Evolutionary conservation across 1,140 invertebrate genomes (phyloP), one percentile per base, ranked within the genome.

Genomic region (Drosophila subpulchrella): DNA sequence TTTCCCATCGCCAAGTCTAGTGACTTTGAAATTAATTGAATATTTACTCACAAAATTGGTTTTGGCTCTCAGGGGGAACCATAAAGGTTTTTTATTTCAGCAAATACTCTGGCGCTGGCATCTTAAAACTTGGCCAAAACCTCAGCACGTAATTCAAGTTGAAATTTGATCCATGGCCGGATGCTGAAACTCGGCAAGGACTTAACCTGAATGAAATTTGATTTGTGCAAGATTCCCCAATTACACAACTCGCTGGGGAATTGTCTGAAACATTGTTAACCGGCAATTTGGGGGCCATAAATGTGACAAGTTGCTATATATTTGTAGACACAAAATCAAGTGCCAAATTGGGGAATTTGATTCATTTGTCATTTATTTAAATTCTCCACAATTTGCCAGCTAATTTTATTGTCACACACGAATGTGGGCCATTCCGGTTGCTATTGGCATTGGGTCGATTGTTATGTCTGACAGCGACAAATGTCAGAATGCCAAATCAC

Each of bases 401-500:
- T 72, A 72, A 72, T 72, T 72, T 72, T 66, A 72, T 72, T 71
- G 65, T 71, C 68, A 71, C 24, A 30, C 34, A 8, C 27, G 27
- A 66, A 54, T 68, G 38, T 66, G 50, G 50, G 50, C 34, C 67
- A 71, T 41, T 71, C 41, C 32, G 6, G 44, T 38, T 54, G 44
- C 62, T 55, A 68, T 82, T 73, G 63, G 67, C 57, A 74, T 82
- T 80, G 74, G 67, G 42, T 77, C 81, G 82, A 84, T 84, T 81
- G 81, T 84, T 84, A 74, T 77, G 81, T 84, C 72, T 85, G 81
- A 84, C 81, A 84, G 81, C 77, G 76, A 84, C 72, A 81, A 84
- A 84, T 84, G 81, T 84, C 77, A 85, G 65, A 85, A 85, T 84
- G 81, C 73, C 81, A 84, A 71, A 68, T 71, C 81, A 77, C 66